Conservation (phyloP, 2,797 vertebrate species). For the Gymnodraco acuticeps region DNA sequence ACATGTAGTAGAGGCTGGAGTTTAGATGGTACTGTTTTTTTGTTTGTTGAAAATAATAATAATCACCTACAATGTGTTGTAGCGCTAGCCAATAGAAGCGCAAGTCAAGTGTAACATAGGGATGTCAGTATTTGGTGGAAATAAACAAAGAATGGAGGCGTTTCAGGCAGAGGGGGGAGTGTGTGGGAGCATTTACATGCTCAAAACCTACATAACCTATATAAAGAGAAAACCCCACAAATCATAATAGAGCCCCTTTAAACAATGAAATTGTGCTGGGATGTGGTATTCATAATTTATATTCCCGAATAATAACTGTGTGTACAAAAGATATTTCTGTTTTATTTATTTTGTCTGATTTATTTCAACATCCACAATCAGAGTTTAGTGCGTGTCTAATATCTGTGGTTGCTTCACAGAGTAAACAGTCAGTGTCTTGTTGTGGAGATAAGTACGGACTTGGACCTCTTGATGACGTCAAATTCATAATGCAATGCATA, state of each 20-base stretch:
- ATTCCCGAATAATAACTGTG: neutral
- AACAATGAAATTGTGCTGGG: neutral
- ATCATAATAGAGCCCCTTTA: slow-evolving; percentile 14
- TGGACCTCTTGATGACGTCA: neutral
- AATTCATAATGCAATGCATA: slow-evolving; percentile 4
- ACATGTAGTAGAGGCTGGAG: slow-evolving; percentile 24
- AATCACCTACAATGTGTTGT: too few species aligned
- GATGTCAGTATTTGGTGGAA: too few species aligned
- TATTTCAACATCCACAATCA: neutral
- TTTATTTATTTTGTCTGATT: neutral
- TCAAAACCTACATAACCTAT: too few species aligned
- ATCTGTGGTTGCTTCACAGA: neutral
- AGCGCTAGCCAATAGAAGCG: too few species aligned
- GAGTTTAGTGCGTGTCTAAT: neutral
- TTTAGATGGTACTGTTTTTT: neutral
- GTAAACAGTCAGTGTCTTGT: neutral
- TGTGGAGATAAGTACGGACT: neutral
- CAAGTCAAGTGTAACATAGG: too few species aligned
- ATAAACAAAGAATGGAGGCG: too few species aligned
- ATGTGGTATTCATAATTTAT: neutral
- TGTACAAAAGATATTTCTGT: slow-evolving; percentile 1
- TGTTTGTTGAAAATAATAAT: too few species aligned
- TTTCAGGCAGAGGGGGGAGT: too few species aligned
- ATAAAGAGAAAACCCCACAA: too few species aligned
- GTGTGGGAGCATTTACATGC: too few species aligned